Conservation (phyloP, 1,140 invertebrate species). For the Calosoma granatense region DNA sequence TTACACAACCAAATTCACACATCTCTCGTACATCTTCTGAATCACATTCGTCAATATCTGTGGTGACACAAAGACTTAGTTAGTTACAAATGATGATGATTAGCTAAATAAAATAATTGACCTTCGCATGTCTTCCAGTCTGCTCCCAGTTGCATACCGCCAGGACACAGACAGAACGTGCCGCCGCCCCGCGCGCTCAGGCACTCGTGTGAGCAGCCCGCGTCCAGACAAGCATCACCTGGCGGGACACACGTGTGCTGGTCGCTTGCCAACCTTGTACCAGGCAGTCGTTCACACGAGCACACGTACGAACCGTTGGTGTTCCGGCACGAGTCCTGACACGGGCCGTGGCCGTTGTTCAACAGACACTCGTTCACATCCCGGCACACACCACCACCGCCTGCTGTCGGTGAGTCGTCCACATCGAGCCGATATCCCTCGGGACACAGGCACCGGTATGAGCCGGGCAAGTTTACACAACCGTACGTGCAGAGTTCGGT, state of each 20-base stretch:
- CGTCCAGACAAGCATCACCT: slow-evolving; percentile 51
- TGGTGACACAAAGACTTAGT: too few relatives aligned
- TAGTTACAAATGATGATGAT: too few relatives aligned
- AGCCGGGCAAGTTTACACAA: slow-evolving; percentile 56
- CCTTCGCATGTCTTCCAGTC: slow-evolving; percentile 39
- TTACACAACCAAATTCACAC: not conserved
- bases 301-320: slow-evolving; percentile 48
- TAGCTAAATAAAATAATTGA: slow-evolving; percentile 34
- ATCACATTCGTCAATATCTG: not conserved
- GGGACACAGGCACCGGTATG: slow-evolving; percentile 58
- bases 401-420: not conserved
- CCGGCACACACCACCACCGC: slow-evolving; percentile 19
- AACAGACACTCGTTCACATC: slow-evolving; percentile 52
- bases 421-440: slow-evolving; percentile 34
- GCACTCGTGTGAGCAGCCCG: slow-evolving; percentile 8
- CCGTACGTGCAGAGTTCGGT: slow-evolving; percentile 33
- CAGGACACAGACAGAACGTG: not conserved
- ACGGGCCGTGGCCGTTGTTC: slow-evolving; percentile 53
- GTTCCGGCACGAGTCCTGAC: slow-evolving; percentile 52
- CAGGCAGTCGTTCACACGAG: slow-evolving; percentile 44
- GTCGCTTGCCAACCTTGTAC: slow-evolving; percentile 47
- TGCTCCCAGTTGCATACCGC: not conserved
- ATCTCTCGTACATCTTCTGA: not conserved
- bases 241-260: slow-evolving; percentile 38
- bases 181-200: slow-evolving; percentile 14